Base-by-base conservation (phyloP, 2,797 vertebrate genomes). In the Lagodon rhomboides region DNA sequence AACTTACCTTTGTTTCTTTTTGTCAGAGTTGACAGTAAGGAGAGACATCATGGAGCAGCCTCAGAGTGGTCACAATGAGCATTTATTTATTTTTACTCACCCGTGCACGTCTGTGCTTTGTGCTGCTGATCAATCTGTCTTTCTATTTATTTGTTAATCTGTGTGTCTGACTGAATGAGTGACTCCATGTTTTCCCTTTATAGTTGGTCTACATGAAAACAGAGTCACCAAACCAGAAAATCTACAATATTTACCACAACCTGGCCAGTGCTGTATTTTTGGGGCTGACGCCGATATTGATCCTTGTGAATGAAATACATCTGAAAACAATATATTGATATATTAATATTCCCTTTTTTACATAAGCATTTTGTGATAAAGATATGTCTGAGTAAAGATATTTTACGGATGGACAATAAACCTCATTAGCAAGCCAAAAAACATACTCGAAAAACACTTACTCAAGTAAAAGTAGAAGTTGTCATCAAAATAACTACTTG, bases 41-140 rank as follows among this genome's bases (percentile, higher is more conserved):
- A 68, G 46, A 82, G 62, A 75, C 49, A 86, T 82, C 75, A 69
- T 77, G 78, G 83, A 91, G 77, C 63, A 65, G 59, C 15, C 7
- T 68, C 56, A 80, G 58, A 78, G 51, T 22, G 25, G 55, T n/a
- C 20, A 38, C 38, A 38, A 38, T n/a, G 11, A 38, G 30, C 2
- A 30, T 10, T 27, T 27, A 16, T 47, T 34, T 63, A 70, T 60
- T 69, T 70, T 64, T n/a, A 17, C 25, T 53, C 30, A 38, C 50
- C 68, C 13, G 2, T 77, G 30, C 50, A n/a, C n/a, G 7, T 66
- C 68, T 79, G 71, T 84, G 73, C 50, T 44, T 77, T 68, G 55
- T 65, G 70, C 65, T 77, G 74, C 75, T 34, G 30, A 60, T 81
- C 67, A 41, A 47, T 66, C 71, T 50, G 2, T 75, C 22, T 8